Evolutionary conservation across 2,888 invertebrate genomes (phyloP).

Genomic region (Scaeva pyrastri): DNA sequence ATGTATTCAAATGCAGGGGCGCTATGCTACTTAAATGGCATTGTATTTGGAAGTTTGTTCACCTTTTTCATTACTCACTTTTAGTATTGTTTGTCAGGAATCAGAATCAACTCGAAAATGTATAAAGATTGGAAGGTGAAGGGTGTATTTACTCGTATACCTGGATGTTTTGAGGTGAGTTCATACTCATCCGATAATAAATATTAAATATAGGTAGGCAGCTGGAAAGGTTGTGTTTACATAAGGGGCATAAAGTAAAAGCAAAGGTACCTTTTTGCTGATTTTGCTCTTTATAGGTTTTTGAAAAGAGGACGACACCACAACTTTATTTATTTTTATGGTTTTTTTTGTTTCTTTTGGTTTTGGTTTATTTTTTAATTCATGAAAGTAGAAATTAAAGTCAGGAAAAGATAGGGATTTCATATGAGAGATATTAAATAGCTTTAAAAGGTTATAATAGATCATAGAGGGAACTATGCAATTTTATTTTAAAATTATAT

Average conservation of each 20-base stretch:
- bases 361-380: too few species aligned
- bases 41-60: conserved; percentile 39
- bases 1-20: too few species aligned
- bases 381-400: background rate
- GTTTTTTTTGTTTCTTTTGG: too few species aligned
- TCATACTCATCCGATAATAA: conserved; percentile 42
- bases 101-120: conserved; percentile 4
- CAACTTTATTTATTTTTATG: background rate
- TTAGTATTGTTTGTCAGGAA: conserved; percentile 24
- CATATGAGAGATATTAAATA: too few species aligned
- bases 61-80: conserved; percentile 30
- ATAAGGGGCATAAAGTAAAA: background rate
- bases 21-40: conserved; percentile 11
- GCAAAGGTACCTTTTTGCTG: conserved; percentile 10
- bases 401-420: too few species aligned
- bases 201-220: conserved; percentile 28
- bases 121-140: background rate
- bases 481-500: too few species aligned
- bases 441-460: too few species aligned
- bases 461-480: too few species aligned
- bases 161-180: conserved; percentile 15
- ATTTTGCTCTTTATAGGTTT: background rate
- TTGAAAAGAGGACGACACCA: background rate
- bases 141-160: background rate
- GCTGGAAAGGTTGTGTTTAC: conserved; percentile 28